A percentile compares a stretch with the other conserved stretches of the same genome.
Conservation (phyloP, 2,113 vertebrate species). For the Theropithecus gelada region DNA sequence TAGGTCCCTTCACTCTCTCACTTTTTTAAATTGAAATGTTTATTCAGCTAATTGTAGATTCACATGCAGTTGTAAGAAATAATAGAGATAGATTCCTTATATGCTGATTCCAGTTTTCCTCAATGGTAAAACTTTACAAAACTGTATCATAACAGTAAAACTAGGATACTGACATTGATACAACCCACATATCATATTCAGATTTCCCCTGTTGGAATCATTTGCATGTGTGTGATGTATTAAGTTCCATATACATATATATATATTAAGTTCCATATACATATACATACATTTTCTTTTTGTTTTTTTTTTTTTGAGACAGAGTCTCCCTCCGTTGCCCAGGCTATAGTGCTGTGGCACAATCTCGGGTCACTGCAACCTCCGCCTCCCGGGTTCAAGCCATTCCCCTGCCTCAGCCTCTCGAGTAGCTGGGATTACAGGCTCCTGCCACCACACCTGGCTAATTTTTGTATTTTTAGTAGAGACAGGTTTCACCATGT, state of each 20-base stretch:
- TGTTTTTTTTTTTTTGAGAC: no score
- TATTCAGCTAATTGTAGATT: not conserved
- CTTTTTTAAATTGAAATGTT: not conserved
- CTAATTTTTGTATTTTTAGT: no score
- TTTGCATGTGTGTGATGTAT: not conserved
- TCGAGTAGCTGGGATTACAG: no score
- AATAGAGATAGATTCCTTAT: not conserved
- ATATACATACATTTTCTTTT: no score
- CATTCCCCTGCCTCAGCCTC: no score
- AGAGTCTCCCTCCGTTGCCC: no score
- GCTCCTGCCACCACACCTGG: no score
- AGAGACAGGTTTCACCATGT: no score
- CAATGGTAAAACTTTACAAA: not conserved
- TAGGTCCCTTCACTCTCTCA: not conserved
- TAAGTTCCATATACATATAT: not conserved
- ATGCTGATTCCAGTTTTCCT: not conserved
- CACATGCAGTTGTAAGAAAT: not conserved
- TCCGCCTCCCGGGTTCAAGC: no score
- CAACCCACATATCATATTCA: not conserved
- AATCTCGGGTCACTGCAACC: no score
- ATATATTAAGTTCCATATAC: not conserved
- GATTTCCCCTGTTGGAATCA: not conserved
- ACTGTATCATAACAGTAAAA: not conserved
- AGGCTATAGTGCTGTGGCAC: no score
- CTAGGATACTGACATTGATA: not conserved